phyloP scores from a whole-genome alignment of 1,140 invertebrate genomes.

The Hyles euphorbiae region DNA sequence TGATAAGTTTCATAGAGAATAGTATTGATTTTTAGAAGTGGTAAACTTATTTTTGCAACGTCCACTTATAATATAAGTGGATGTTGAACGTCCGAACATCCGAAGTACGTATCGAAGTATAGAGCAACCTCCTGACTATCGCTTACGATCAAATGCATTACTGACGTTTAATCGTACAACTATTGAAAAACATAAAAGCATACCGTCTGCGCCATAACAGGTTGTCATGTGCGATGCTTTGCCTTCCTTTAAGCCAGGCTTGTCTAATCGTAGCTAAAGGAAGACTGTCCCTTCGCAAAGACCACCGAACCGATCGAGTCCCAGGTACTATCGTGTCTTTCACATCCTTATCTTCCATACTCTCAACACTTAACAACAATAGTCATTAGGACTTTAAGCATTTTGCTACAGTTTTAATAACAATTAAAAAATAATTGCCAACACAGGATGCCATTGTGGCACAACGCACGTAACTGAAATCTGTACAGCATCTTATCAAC shows the following conservation, averaged over 20 bases:
- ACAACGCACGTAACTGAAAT: conserved; percentile 6
- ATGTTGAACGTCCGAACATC: no score
- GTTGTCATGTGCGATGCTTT: conserved; percentile 40
- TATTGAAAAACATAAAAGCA: conserved; percentile 6
- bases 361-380: not conserved
- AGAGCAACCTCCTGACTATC: no score
- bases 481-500: conserved; percentile 5
- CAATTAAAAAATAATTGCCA: not conserved
- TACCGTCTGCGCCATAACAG: conserved; percentile 49
- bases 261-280: conserved; percentile 46
- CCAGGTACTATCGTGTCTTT: conserved; percentile 8
- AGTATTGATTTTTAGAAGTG: no score
- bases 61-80: no score
- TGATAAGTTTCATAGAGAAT: no score
- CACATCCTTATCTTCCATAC: conserved; percentile 10
- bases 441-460: not conserved
- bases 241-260: conserved; percentile 48
- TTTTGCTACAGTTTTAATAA: not conserved
- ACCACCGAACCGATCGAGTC: conserved; percentile 28
- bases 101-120: no score
- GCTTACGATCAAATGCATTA: no score
- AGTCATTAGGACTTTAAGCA: not conserved
- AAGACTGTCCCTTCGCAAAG: conserved; percentile 50
- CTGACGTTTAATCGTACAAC: no score
- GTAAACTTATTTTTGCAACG: no score